Conservation (phyloP, 2,113 vertebrate species). For the Ancistrus triradiatus region DNA sequence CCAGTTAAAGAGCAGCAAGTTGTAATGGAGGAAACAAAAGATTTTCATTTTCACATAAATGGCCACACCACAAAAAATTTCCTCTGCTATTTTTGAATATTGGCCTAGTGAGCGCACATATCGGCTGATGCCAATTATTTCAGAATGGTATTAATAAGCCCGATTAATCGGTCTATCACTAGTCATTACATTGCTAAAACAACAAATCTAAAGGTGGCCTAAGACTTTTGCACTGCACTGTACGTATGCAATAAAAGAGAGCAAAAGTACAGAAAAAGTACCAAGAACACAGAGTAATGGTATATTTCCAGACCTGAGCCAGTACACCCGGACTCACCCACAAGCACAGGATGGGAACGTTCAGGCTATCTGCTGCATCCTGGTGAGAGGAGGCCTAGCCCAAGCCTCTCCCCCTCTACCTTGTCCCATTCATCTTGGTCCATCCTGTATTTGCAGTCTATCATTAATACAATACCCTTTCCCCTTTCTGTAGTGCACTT, state of each 20-base stretch:
- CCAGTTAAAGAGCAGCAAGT: no score
- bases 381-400: neutral
- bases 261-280: neutral
- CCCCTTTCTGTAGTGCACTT: neutral
- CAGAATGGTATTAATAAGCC: no score
- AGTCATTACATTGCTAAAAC: no score
- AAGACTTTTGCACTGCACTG: no score
- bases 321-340: neutral
- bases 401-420: neutral
- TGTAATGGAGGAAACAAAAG: no score
- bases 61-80: no score
- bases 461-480: neutral
- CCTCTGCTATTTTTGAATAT: no score
- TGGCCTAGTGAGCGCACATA: no score
- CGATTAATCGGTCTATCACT: no score
- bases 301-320: conserved; percentile 9
- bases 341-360: neutral
- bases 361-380: neutral
- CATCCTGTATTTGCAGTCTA: conserved; percentile 1
- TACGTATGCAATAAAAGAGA: neutral
- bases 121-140: no score
- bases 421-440: neutral
- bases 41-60: no score
- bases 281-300: neutral
- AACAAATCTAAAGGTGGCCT: no score